Percentiles rank a stretch among this genome's conserved stretches.
phyloP scores from a whole-genome alignment of 2,113 vertebrate species.

The Solea solea region DNA sequence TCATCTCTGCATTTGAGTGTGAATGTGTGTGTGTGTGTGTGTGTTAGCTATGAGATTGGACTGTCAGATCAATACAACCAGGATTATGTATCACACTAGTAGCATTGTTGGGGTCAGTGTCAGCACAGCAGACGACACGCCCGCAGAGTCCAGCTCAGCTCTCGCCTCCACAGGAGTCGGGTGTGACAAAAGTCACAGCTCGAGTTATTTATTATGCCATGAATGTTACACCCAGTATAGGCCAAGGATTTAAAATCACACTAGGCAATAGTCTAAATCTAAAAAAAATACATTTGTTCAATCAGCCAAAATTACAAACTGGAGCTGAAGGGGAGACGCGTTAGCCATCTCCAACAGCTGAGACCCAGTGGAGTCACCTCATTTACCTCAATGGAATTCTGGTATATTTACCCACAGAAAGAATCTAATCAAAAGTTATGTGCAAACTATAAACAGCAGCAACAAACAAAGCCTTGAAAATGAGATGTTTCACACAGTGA shows the following conservation, averaged over 20 bases:
- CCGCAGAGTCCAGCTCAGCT: conserved; percentile 13
- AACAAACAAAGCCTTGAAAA: not conserved
- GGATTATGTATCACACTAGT: conserved; percentile 77
- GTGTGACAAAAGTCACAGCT: conserved; percentile 10
- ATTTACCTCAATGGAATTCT: not conserved
- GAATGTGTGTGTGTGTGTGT: conserved; percentile 11
- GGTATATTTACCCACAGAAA: conserved; percentile 1
- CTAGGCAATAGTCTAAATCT: conserved; percentile 43
- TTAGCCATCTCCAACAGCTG: conserved; percentile 15
- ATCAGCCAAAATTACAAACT: conserved; percentile 50
- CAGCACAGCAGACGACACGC: conserved; percentile 42
- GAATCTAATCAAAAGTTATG: not conserved
- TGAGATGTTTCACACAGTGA: not conserved
- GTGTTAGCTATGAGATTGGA: conserved; percentile 23
- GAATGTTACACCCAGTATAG: conserved; percentile 29
- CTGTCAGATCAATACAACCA: conserved; percentile 75
- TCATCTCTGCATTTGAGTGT: not conserved
- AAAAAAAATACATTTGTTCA: conserved; percentile 59
- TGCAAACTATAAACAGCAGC: conserved; percentile 1
- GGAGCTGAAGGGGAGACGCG: conserved; percentile 8
- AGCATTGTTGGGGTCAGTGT: conserved; percentile 68
- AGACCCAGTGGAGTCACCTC: not conserved
- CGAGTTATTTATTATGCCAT: conserved; percentile 22
- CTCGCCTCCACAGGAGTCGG: not conserved
- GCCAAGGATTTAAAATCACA: conserved; percentile 53